Conservation (phyloP, 2,888 invertebrate species). For the Lissocephala sabroskyi region DNA sequence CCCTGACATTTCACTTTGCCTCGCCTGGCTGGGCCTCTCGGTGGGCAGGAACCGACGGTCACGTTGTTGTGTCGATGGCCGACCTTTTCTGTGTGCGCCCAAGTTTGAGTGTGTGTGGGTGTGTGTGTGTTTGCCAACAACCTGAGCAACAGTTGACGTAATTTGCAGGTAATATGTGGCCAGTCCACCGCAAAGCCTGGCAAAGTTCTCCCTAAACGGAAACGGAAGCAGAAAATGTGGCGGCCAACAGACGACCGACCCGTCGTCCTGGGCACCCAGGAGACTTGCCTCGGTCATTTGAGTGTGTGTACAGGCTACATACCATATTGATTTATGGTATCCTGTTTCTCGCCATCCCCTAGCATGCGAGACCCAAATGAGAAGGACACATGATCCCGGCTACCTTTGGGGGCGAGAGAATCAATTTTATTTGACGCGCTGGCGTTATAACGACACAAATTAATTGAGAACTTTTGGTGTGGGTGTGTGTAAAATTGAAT, state of each 20-base stretch:
- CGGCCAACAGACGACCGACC: not conserved
- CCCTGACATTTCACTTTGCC: constrained; percentile 47
- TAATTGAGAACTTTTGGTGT: not conserved
- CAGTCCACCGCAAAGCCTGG: not conserved
- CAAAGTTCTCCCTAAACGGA: not conserved
- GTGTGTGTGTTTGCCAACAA: no score
- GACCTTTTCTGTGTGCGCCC: no score
- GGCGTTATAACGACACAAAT: constrained; percentile 25
- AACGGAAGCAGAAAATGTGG: not conserved
- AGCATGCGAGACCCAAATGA: no score
- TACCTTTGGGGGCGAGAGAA: constrained; percentile 16
- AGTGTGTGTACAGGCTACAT: no score
- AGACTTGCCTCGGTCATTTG: no score
- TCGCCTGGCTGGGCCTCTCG: not conserved
- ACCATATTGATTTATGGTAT: no score
- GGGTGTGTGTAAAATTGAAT: not conserved
- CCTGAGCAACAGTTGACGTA: constrained; percentile 49
- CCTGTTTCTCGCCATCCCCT: no score
- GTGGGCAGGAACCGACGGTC: no score
- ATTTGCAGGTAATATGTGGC: constrained; percentile 48
- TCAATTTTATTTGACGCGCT: constrained; percentile 47
- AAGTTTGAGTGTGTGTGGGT: not conserved
- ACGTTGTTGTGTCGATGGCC: no score
- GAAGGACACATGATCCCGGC: not conserved
- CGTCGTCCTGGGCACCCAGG: not conserved